A percentile compares a stretch with the other conserved stretches of the same genome.
phyloP scores from a whole-genome alignment of 2,888 invertebrate species.

The Hetaerina titia region DNA sequence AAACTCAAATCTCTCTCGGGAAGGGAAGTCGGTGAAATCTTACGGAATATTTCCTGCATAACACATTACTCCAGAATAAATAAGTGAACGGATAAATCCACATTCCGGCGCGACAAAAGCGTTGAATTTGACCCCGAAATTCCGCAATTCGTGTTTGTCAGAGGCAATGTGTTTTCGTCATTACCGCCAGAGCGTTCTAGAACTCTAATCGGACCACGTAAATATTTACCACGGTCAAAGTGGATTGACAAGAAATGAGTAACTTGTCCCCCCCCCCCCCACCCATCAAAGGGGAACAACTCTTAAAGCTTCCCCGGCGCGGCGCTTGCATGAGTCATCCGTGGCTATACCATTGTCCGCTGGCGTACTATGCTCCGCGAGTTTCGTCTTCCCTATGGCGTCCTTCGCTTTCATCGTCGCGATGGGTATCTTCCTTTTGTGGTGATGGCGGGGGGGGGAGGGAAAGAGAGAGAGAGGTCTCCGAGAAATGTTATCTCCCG shows the following conservation, averaged over 20 bases:
- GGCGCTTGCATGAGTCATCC: neutral
- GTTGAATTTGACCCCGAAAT: neutral
- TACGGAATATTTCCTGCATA: neutral
- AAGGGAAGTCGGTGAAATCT: too few relatives aligned
- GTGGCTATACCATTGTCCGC: neutral
- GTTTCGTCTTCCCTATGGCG: neutral
- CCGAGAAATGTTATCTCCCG: neutral
- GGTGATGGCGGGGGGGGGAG: neutral
- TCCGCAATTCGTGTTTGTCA: neutral
- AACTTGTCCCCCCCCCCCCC: neutral
- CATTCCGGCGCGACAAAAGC: neutral
- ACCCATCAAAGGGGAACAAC: neutral
- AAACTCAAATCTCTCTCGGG: too few relatives aligned
- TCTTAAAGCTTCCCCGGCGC: neutral
- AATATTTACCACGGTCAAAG: slow-evolving; percentile 24
- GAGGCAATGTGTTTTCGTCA: slow-evolving; percentile 23
- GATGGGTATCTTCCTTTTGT: neutral
- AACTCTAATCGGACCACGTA: neutral
- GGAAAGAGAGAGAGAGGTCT: neutral
- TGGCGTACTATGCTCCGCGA: neutral
- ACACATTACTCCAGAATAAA: neutral
- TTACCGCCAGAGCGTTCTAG: neutral
- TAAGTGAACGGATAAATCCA: neutral
- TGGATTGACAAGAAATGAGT: slow-evolving; percentile 7
- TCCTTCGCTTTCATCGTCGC: neutral